These are phyloP conservation scores for Scleropages formosus DNA, from an alignment of 2,797 vertebrate genomes.

Conservation along the genomic window DNA sequence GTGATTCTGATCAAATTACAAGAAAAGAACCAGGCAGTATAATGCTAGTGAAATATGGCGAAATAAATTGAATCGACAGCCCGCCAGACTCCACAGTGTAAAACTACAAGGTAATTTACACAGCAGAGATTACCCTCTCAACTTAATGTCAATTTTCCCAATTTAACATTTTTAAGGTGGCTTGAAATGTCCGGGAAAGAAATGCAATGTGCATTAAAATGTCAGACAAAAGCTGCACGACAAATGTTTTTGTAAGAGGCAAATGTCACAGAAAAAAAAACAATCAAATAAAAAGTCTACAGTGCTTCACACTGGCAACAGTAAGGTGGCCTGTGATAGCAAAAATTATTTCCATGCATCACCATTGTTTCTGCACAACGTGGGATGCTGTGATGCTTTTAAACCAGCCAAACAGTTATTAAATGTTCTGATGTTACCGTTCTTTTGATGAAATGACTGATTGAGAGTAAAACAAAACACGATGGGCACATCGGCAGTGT, in stretches of 20 bases:
- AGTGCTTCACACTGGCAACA: background rate
- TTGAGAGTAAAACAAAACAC: too few species aligned
- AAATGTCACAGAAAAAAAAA: conserved; percentile 47
- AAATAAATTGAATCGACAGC: conserved; percentile 68
- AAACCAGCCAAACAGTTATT: too few species aligned
- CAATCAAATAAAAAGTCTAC: conserved; percentile 49
- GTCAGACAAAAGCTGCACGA: conserved; percentile 46
- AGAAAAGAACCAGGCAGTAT: conserved; percentile 58
- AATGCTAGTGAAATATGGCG: conserved; percentile 62
- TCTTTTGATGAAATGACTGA: too few species aligned
- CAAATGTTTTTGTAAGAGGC: conserved; percentile 1
- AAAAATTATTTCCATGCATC: too few species aligned
- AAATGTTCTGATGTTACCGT: too few species aligned
- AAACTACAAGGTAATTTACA: conserved; percentile 65
- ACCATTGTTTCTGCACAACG: too few species aligned
- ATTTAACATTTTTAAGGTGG: conserved; percentile 65
- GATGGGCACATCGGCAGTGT: too few species aligned
- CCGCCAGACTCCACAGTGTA: conserved; percentile 66
- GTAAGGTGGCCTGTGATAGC: background rate
- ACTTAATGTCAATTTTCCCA: conserved; percentile 69
- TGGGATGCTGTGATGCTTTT: too few species aligned
- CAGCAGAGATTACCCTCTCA: conserved; percentile 62
- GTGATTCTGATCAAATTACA: conserved; percentile 69
- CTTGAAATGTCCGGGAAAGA: conserved; percentile 54
- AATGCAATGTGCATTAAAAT: conserved; percentile 53